Conservation (phyloP, 2,113 vertebrate species). For the Aythya baeri region DNA sequence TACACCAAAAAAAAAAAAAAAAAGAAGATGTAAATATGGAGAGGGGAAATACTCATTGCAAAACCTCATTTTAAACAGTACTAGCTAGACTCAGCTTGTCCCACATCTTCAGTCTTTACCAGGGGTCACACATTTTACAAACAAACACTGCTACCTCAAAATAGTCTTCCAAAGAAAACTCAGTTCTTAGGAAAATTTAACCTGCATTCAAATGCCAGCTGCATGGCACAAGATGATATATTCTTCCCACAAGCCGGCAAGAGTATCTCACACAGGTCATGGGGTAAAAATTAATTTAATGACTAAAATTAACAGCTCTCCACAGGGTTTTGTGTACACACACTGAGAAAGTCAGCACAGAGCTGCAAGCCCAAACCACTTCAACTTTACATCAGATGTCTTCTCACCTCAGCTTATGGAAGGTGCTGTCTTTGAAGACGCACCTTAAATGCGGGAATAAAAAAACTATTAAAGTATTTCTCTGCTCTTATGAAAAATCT, state of each 20-base stretch:
- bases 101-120: not conserved
- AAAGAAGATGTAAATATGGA: not conserved
- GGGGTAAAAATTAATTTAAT: not conserved
- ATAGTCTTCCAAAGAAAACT: conserved; percentile 4
- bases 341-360: not conserved
- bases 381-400: not conserved
- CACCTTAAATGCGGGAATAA: not conserved
- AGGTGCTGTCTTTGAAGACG: not conserved
- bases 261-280: not conserved
- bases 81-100: not conserved
- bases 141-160: conserved; percentile 3
- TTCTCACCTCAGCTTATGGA: not conserved
- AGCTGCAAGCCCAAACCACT: not conserved
- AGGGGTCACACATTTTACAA: not conserved
- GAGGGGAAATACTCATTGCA: not conserved
- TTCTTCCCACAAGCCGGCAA: not conserved
- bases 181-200: not conserved
- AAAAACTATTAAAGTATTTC: not conserved
- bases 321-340: not conserved
- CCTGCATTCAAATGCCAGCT: not conserved
- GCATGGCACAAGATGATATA: not conserved
- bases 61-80: not conserved
- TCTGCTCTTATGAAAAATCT: not conserved
- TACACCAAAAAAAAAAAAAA: not conserved
- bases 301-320: not conserved